phyloP scores from a whole-genome alignment of 2,888 invertebrate species.

The Epistrophe grossulariae region DNA sequence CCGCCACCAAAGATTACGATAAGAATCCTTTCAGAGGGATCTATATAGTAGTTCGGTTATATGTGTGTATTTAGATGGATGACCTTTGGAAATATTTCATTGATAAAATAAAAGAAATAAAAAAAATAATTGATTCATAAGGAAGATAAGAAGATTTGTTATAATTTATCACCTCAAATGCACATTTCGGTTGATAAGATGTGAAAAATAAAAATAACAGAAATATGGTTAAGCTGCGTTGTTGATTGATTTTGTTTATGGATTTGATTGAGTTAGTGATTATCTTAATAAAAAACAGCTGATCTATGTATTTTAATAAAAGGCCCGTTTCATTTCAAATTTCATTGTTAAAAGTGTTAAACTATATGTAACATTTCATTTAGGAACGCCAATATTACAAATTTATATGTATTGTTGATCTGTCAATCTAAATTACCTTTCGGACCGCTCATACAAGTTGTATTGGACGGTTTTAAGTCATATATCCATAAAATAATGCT shows the following conservation, averaged over 20 bases:
- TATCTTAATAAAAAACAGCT: too few relatives aligned
- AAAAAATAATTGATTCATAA: slow-evolving; percentile 10
- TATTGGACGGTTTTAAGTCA: too few relatives aligned
- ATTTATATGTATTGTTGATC: too few relatives aligned
- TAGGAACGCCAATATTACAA: too few relatives aligned
- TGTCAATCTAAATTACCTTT: too few relatives aligned
- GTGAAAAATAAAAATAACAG: neutral
- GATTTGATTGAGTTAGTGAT: neutral
- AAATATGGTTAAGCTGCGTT: neutral
- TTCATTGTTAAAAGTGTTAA: too few relatives aligned
- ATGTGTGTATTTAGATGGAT: slow-evolving; percentile 51
- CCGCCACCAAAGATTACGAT: slow-evolving; percentile 42
- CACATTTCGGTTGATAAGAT: slow-evolving; percentile 53
- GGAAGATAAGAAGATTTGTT: slow-evolving; percentile 28
- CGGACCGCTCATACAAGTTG: too few relatives aligned
- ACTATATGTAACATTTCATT: too few relatives aligned
- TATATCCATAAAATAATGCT: too few relatives aligned
- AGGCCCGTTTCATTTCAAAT: too few relatives aligned
- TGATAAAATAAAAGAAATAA: slow-evolving; percentile 58
- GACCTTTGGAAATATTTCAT: slow-evolving; percentile 67
- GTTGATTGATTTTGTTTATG: neutral
- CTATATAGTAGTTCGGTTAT: slow-evolving; percentile 15
- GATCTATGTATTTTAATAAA: too few relatives aligned
- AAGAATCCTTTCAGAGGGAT: slow-evolving; percentile 60
- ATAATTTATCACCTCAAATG: slow-evolving; percentile 58